Conservation (phyloP, 2,888 invertebrate genomes). For the Sarcophaga caerulescens region DNA sequence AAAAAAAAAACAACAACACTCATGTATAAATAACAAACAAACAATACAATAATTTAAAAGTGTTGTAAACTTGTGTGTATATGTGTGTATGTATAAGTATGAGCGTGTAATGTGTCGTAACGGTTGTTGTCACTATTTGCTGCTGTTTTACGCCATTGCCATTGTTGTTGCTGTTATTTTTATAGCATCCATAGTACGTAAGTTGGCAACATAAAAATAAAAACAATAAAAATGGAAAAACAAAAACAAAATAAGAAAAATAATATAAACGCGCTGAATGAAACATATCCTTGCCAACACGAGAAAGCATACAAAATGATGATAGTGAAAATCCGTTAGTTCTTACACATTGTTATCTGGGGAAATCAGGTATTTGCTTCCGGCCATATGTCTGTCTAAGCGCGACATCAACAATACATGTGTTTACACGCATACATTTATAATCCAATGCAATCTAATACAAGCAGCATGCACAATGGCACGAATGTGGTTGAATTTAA, state of each 20-base stretch:
- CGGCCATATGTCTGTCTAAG: conserved; percentile 62
- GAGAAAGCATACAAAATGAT: conserved; percentile 34
- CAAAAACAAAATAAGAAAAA: not conserved
- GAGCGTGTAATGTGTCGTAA: conserved; percentile 37
- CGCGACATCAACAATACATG: conserved; percentile 54
- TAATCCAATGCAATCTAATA: conserved; percentile 18
- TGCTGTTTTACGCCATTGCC: not conserved
- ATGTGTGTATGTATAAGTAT: not conserved
- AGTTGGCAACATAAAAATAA: conserved; percentile 40
- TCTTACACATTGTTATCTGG: conserved; percentile 67
- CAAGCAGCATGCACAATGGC: conserved; percentile 1
- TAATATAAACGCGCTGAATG: not conserved
- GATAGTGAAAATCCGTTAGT: conserved; percentile 67
- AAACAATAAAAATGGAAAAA: conserved; percentile 1
- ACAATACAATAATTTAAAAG: conserved; percentile 61
- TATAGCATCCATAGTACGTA: conserved; percentile 1
- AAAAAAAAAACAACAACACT: not conserved
- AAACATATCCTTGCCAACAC: not conserved
- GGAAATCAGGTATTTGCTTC: conserved; percentile 69
- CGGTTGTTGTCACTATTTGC: conserved; percentile 20
- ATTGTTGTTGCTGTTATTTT: conserved; percentile 15
- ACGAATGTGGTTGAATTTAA: not conserved
- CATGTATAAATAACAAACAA: conserved; percentile 49
- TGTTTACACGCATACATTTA: conserved; percentile 40
- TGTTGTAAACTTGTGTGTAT: not conserved